phyloP scores from a whole-genome alignment of 2,888 invertebrate genomes.

The Electrophaes corylata region DNA sequence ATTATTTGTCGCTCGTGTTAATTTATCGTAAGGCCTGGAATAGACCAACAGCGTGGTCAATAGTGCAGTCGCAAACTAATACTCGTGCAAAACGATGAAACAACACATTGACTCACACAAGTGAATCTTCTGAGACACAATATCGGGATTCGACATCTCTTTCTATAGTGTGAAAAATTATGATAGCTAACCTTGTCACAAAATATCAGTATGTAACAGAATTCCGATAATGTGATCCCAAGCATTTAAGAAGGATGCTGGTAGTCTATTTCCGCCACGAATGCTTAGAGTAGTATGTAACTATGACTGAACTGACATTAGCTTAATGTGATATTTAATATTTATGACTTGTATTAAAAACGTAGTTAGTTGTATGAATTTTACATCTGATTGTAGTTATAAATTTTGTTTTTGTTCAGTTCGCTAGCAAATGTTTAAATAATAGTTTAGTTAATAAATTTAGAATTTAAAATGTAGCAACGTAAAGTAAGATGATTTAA shows the following conservation, averaged over 20 bases:
- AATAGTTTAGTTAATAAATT: background rate
- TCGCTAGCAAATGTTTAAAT: constrained; percentile 26
- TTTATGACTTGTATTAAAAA: constrained; percentile 73
- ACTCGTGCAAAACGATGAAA: too few relatives aligned
- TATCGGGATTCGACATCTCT: background rate
- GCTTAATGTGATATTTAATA: constrained; percentile 83
- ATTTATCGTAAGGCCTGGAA: constrained; percentile 38
- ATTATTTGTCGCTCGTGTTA: constrained; percentile 54
- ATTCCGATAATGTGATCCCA: background rate
- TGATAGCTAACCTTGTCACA: background rate
- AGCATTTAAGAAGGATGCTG: background rate
- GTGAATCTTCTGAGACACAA: background rate
- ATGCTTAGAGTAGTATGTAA: constrained; percentile 65
- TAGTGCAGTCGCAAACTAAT: background rate
- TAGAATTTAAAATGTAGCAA: background rate
- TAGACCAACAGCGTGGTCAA: constrained; percentile 7
- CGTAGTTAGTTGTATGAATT: constrained; percentile 68
- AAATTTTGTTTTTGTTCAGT: constrained; percentile 46
- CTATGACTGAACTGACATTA: constrained; percentile 80
- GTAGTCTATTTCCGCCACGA: constrained; percentile 34
- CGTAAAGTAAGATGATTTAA: background rate
- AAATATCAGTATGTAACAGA: background rate
- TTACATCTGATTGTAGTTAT: constrained; percentile 53
- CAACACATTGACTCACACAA: background rate
- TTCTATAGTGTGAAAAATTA: background rate